Evolutionary conservation across 2,113 vertebrate species (phyloP), one percentile per base, ranked within the genome.

Genomic region (Nettapus auritus): DNA sequence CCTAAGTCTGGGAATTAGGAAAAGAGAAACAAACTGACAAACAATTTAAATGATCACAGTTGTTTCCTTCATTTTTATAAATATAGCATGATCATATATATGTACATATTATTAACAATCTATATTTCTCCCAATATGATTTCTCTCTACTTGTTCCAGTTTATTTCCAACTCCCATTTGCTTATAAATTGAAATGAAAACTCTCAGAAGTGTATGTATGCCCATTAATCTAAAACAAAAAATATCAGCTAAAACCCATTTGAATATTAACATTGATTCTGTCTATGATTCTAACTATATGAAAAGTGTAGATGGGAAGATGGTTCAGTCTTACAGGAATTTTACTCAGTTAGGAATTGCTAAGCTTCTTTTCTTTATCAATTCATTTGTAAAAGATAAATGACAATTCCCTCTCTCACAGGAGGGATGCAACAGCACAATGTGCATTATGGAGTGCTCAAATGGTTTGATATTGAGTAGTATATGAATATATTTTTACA

Each of bases 21-120:
- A 92, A 94, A 94, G 34, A 95, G 57, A 90, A 87, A 29, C 76
- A 91, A 97, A 82, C 7, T 50, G 62, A 56, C 33, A 91, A 94
- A 85, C 14, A n/a, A 29, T 36, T 79, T 76, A 93, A 97, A 96
- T 31, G 70, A 62, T 48, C 64, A 69, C 60, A 95, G 60, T 25
- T 97, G 67, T 69, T 55, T 16, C 29, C 44, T 23, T 13, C 40
- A 40, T 46, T 75, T 75, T 13, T n/a, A 31, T n/a, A 67, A 81
- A 66, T 42, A 48, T 8, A 15, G 13, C n/a, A 46, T 31, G 26
- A n/a, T 19, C 19, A 34, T 2, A 1, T 4, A 13, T 4, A 5
- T 22, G 3, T 10, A 44, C 20, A 20, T n/a, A 19, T 52, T 34
- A 67, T 7, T 20, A 78, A 34, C 3, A 81, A 18, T 6, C 1